phyloP scores from a whole-genome alignment of 2,888 invertebrate genomes.

The Chydorus sphaericus region DNA sequence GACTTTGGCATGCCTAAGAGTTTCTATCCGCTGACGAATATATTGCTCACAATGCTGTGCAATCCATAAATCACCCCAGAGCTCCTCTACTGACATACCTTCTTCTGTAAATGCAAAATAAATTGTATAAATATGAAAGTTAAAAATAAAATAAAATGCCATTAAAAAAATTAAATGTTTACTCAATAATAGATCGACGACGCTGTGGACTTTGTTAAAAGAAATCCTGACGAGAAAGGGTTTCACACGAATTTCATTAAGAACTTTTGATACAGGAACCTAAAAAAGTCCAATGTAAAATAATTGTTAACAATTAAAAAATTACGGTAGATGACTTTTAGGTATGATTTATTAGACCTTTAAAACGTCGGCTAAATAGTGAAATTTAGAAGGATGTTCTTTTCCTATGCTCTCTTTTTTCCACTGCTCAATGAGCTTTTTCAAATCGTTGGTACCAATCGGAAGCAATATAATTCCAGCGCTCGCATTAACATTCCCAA shows the following conservation, averaged over 20 bases:
- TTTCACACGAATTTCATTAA: background rate
- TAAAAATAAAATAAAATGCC: background rate
- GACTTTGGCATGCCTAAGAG: background rate
- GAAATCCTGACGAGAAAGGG: background rate
- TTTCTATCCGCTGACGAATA: background rate
- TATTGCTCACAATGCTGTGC: no score
- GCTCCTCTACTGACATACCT: background rate
- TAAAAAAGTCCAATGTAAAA: background rate
- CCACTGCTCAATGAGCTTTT: background rate
- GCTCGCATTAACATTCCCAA: background rate
- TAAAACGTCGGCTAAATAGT: background rate
- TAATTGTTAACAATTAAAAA: background rate
- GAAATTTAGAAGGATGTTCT: background rate
- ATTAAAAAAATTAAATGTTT: background rate
- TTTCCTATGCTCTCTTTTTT: background rate
- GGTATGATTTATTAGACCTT: no score
- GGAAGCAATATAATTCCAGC: background rate
- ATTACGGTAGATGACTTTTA: background rate
- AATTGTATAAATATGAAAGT: background rate
- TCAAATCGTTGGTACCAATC: background rate
- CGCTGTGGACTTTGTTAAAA: no score
- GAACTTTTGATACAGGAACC: background rate
- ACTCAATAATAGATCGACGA: background rate
- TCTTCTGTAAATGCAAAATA: background rate
- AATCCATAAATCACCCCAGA: background rate